Percentiles rank a stretch among this genome's conserved stretches.
phyloP scores from a whole-genome alignment of 2,797 vertebrate genomes.

The Aplochiton taeniatus region DNA sequence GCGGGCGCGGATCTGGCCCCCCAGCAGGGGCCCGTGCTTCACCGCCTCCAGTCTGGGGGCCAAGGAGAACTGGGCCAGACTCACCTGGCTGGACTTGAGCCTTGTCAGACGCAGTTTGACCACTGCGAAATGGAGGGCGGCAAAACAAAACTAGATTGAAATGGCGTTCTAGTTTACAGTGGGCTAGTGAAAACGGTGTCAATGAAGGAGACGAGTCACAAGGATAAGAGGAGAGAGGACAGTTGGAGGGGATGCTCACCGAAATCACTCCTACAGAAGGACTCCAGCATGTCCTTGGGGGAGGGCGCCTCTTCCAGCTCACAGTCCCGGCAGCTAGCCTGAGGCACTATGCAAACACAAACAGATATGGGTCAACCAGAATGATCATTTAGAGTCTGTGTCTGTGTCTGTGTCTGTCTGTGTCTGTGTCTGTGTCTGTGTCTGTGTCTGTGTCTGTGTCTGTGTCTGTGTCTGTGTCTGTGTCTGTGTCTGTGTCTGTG shows the following conservation, averaged over 20 bases:
- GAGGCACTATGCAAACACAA: conserved; percentile 70
- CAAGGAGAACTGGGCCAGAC: conserved; percentile 77
- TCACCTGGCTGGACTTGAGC: conserved; percentile 70
- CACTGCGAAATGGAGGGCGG: conserved; percentile 56
- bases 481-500: background rate
- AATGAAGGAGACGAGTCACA: background rate
- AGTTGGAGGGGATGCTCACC: conserved; percentile 67
- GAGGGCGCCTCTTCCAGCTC: conserved; percentile 79
- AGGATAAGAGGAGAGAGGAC: background rate
- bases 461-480: background rate
- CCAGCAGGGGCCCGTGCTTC: conserved; percentile 80
- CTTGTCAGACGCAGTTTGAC: conserved; percentile 81
- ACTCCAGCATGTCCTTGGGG: conserved; percentile 78
- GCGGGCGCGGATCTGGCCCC: conserved; percentile 71
- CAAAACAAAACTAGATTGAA: conserved; percentile 16
- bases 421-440: background rate
- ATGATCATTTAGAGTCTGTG: background rate
- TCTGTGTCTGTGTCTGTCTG: background rate
- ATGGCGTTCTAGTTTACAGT: background rate
- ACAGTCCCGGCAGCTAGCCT: conserved; percentile 85
- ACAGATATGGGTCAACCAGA: conserved; percentile 7
- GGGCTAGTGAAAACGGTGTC: background rate
- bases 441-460: background rate
- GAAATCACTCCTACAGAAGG: conserved; percentile 82
- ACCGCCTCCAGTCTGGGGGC: conserved; percentile 79